Conservation (phyloP, 2,113 vertebrate species). For the Gorsachius goisagi region DNA sequence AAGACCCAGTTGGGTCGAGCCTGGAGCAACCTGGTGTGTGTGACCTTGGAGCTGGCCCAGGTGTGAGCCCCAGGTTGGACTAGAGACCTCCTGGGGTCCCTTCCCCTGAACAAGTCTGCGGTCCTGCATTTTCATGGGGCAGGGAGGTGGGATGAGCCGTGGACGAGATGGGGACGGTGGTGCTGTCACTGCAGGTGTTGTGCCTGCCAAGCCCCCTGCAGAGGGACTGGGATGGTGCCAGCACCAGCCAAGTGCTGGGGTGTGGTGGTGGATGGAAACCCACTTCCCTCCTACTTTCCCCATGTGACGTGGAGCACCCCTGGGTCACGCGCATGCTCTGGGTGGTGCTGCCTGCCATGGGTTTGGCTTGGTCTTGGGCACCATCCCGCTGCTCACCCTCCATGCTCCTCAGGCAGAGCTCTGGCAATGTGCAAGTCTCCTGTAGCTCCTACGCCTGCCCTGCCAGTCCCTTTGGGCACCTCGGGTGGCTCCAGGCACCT, state of each 20-base stretch:
- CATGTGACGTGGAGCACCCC: rapidly evolving
- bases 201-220: neutral
- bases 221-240: neutral
- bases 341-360: neutral
- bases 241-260: neutral
- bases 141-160: neutral
- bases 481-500: neutral
- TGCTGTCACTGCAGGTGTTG: neutral
- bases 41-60: neutral
- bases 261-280: neutral
- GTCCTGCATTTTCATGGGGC: neutral
- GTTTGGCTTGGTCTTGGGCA: neutral
- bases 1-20: neutral
- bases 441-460: neutral
- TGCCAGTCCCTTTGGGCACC: neutral
- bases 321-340: rapidly evolving
- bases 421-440: neutral
- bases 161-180: neutral
- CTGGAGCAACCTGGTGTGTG: neutral
- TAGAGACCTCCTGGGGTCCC: neutral
- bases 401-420: neutral
- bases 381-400: neutral
- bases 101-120: neutral
- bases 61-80: neutral
- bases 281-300: neutral